These are phyloP conservation scores for Nasonia vitripennis DNA, from an alignment of 1,140 invertebrate genomes.

Conservation along the genomic window DNA sequence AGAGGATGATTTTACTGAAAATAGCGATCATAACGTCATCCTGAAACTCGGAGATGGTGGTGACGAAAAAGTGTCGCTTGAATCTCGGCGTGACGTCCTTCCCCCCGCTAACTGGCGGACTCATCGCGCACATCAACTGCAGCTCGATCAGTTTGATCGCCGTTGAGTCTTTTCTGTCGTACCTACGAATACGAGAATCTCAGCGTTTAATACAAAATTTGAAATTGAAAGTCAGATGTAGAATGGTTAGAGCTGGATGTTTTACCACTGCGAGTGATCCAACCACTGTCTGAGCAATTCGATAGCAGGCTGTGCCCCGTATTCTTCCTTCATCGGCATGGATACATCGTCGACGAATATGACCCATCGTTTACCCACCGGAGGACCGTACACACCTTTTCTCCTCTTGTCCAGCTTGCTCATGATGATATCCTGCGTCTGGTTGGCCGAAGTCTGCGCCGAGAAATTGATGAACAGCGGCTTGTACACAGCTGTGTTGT, in stretches of 20 bases:
- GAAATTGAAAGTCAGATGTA: conserved; percentile 14
- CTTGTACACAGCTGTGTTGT: conserved; percentile 88
- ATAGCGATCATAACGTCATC: conserved; percentile 90
- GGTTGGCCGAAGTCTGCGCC: conserved; percentile 94
- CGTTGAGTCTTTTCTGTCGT: conserved; percentile 91
- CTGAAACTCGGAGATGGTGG: conserved; percentile 93
- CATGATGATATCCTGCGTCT: conserved; percentile 97
- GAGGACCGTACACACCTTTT: conserved; percentile 96
- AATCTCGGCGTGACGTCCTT: conserved; percentile 91
- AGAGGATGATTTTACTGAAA: conserved; percentile 93
- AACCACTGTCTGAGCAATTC: conserved; percentile 93
- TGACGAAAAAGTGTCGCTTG: conserved; percentile 91
- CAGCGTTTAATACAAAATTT: not conserved
- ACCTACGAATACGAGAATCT: conserved; percentile 84
- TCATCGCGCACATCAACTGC: conserved; percentile 92
- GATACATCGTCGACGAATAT: conserved; percentile 97
- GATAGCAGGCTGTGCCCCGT: conserved; percentile 94
- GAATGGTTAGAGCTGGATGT: not conserved
- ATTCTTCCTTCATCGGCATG: conserved; percentile 91
- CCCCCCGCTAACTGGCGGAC: conserved; percentile 85
- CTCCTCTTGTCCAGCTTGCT: conserved; percentile 93
- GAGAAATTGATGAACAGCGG: conserved; percentile 94
- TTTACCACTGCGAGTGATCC: conserved; percentile 90
- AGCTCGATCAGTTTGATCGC: conserved; percentile 92
- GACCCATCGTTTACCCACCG: conserved; percentile 90